Percentiles rank a stretch among this genome's conserved stretches.
Conservation (phyloP, 1,140 invertebrate species). For the Araneus ventricosus region DNA sequence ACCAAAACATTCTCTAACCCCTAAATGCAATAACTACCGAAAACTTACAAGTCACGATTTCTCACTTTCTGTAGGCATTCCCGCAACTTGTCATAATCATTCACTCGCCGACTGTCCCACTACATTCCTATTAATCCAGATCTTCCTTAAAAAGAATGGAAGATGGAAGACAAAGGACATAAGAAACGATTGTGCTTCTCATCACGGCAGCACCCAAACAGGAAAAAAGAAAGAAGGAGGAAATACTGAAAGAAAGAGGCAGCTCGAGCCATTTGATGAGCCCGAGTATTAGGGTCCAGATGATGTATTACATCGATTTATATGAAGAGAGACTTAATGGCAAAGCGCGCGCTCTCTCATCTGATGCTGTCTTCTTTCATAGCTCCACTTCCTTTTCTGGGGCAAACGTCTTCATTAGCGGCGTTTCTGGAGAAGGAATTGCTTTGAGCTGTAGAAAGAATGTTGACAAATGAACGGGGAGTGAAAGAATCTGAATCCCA, state of each 20-base stretch:
- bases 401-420: not conserved
- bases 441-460: not conserved
- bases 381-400: not conserved
- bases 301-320: slow-evolving; percentile 45
- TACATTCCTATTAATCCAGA: not conserved
- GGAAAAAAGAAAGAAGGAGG: not conserved
- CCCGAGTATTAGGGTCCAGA: not conserved
- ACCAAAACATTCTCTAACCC: no score
- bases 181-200: not conserved
- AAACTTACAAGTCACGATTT: no score
- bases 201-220: not conserved
- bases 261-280: not conserved
- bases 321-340: slow-evolving; percentile 36
- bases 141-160: not conserved
- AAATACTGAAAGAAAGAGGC: not conserved
- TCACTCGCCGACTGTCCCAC: not conserved
- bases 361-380: not conserved
- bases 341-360: not conserved
- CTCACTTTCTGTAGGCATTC: not conserved
- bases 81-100: not conserved
- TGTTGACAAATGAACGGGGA: not conserved
- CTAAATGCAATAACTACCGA: no score
- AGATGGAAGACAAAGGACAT: not conserved
- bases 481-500: slow-evolving; percentile 32
- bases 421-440: not conserved